Evolutionary conservation across 2,888 invertebrate genomes (phyloP).

Genomic region (Netelia virgata): DNA sequence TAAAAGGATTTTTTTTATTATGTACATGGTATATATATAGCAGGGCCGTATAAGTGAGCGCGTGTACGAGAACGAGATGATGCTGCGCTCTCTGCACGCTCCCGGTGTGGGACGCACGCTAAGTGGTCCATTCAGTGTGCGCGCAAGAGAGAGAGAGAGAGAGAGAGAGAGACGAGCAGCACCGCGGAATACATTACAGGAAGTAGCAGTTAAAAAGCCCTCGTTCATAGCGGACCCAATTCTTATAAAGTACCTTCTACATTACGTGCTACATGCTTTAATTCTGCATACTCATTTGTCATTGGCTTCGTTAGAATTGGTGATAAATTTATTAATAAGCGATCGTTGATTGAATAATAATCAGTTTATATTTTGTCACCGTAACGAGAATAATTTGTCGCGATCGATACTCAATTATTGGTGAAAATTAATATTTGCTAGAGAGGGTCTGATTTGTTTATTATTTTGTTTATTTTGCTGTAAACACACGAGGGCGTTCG

Average conservation of each 20-base stretch:
- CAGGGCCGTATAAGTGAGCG: slow-evolving; percentile 30
- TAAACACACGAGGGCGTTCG: neutral
- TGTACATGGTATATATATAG: slow-evolving; percentile 8
- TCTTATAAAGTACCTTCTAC: slow-evolving; percentile 57
- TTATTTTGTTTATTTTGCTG: neutral
- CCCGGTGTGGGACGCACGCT: slow-evolving; percentile 76
- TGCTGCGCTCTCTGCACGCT: slow-evolving; percentile 42
- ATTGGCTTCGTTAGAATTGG: slow-evolving; percentile 31
- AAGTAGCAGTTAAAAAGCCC: slow-evolving; percentile 82
- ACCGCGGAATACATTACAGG: slow-evolving; percentile 82
- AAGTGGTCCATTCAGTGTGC: slow-evolving; percentile 81
- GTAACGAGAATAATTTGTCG: too few species aligned
- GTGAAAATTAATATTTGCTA: neutral
- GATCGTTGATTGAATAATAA: neutral
- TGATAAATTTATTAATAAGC: slow-evolving; percentile 28
- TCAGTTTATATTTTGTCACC: too few species aligned
- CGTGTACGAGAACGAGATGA: slow-evolving; percentile 47
- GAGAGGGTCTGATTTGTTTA: neutral
- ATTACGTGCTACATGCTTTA: slow-evolving; percentile 41
- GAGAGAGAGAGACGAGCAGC: slow-evolving; percentile 56
- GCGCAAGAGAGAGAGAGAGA: slow-evolving; percentile 38
- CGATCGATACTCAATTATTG: neutral
- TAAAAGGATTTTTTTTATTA: neutral
- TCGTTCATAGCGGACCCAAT: slow-evolving; percentile 67
- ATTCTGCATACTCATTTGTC: slow-evolving; percentile 45